A percentile compares a stretch with the other conserved stretches of the same genome.
Evolutionary conservation across 2,888 invertebrate genomes (phyloP).

Genomic region (Agrochola litura): DNA sequence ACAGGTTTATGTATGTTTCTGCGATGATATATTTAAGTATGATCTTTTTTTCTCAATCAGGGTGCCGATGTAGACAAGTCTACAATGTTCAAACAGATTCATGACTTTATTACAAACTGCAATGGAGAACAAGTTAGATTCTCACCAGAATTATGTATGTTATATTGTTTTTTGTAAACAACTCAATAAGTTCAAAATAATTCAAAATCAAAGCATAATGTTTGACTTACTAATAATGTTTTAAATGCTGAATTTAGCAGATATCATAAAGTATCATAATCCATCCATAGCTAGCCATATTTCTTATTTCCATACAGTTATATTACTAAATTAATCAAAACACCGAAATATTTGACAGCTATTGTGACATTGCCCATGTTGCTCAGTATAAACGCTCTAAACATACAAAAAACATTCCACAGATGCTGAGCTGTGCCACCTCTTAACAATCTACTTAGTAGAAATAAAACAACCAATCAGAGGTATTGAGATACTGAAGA

Average conservation of each 20-base stretch:
- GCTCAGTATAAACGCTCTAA: too few relatives aligned
- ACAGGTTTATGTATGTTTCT: neutral
- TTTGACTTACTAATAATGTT: conserved; percentile 6
- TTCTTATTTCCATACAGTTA: too few relatives aligned
- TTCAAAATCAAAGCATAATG: neutral
- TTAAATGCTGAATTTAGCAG: neutral
- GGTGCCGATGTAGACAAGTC: conserved; percentile 85
- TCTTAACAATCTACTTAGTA: conserved; percentile 94
- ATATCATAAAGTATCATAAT: neutral
- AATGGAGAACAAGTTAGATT: conserved; percentile 97
- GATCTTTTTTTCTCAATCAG: conserved; percentile 70
- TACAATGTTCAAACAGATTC: conserved; percentile 93
- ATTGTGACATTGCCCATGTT: too few relatives aligned
- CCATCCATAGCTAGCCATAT: too few relatives aligned
- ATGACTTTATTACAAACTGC: conserved; percentile 96
- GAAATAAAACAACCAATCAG: conserved; percentile 94
- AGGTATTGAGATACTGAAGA: conserved; percentile 95
- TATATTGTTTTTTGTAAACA: neutral
- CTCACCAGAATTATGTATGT: conserved; percentile 95
- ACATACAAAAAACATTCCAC: conserved; percentile 54
- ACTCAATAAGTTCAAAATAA: neutral
- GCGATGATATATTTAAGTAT: neutral
- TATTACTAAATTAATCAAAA: too few relatives aligned
- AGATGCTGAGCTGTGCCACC: conserved; percentile 98
- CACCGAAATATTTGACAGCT: too few relatives aligned